Evolutionary conservation across 2,797 vertebrate genomes (phyloP), one percentile per base, ranked within the genome.

Genomic region (Sebastes reedi): DNA sequence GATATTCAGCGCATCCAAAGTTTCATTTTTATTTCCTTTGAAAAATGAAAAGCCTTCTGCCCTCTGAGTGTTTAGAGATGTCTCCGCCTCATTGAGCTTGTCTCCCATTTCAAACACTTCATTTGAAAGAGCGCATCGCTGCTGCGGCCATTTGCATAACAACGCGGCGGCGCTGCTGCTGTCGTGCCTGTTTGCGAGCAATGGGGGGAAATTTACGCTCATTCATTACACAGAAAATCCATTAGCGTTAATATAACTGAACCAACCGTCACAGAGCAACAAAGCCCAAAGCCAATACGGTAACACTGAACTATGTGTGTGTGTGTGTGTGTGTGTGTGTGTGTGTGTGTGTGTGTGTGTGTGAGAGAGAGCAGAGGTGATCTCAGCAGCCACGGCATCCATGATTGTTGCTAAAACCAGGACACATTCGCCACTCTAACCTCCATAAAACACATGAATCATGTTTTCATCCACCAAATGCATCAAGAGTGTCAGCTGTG

Each of bases 151-250:
- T 93, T 91, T 85, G 83, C 88, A 89, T 87, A 84, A 91, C 84
- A 79, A 61, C 66, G 11, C 50, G 5, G 62, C 22, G 14, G 69
- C 42, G 1, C 39, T 24, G 32, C 25, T 54, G 52, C 29, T 67
- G 67, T 30, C 55, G 32, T 66, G 83, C 66, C 50, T 66, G 69
- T 69, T 71, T 64, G 75, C 16, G 3, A 61, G 70, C 66, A 46
- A 61, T 34, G 69, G 50, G 46, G 68, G 69, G 69, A 62, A 80
- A 72, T 70, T 72, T 67, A 55, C 32, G 5, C 77, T 81, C 46
- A 58, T 70, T 89, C 83, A 83, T 89, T 91, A 88, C 85, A 88
- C 74, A 66, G 80, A 82, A 89, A 88, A 87, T 56, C 78, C 86
- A 91, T 90, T 90, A 90, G 81, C 27, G 79, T 72, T 77, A 81